Evolutionary conservation across 2,113 vertebrate species (phyloP).

Genomic region (Clarias gariepinus): DNA sequence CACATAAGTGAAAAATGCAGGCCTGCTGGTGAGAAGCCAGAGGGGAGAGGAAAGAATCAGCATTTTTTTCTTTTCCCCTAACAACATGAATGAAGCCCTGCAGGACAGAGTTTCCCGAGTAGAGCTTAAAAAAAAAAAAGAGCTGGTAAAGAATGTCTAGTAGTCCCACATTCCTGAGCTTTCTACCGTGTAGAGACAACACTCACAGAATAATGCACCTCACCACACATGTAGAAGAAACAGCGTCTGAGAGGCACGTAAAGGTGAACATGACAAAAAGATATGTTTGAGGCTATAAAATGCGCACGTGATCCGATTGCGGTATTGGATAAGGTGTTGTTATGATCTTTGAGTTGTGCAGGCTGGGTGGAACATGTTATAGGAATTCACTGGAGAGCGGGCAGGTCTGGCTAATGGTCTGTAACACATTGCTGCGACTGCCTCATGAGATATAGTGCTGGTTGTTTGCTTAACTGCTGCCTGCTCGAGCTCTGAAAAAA

Average conservation of each 20-base stretch:
- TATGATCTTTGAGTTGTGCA: background rate
- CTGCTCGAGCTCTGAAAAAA: conserved; percentile 13
- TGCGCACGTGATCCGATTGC: background rate
- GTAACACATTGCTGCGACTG: conserved; percentile 54
- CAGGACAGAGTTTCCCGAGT: conserved; percentile 71
- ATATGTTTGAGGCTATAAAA: background rate
- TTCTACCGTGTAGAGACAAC: conserved; percentile 64
- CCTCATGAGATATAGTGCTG: conserved; percentile 57
- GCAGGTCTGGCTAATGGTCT: conserved; percentile 31
- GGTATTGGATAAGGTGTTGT: background rate
- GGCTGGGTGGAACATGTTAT: conserved; percentile 47
- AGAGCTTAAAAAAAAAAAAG: conserved; percentile 53
- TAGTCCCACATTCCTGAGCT: conserved; percentile 65
- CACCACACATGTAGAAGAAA: background rate
- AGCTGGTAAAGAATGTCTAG: conserved; percentile 58
- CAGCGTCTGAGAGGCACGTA: background rate
- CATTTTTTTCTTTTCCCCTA: conserved; percentile 62
- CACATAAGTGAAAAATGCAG: conserved; percentile 4
- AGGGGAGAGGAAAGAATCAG: conserved; percentile 70
- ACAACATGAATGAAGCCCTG: conserved; percentile 71
- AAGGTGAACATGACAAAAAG: background rate
- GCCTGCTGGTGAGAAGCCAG: conserved; percentile 62
- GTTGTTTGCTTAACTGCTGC: conserved; percentile 53
- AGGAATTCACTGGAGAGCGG: conserved; percentile 42
- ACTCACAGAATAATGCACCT: background rate